Conservation (phyloP, 2,113 vertebrate genomes). For the Columba livia region DNA sequence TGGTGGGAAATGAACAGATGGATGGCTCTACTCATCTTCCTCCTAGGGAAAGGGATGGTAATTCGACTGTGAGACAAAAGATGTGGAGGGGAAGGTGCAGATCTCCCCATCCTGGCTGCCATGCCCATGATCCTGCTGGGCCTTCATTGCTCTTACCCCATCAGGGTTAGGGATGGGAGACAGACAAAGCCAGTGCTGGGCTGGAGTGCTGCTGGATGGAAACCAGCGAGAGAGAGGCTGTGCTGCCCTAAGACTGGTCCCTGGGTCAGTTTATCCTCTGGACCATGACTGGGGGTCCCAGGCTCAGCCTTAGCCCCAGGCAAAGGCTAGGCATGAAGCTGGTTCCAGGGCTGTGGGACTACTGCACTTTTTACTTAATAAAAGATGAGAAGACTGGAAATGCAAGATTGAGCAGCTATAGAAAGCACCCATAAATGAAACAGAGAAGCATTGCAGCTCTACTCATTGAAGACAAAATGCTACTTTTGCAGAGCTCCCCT, state of each 20-base stretch:
- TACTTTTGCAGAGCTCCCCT: background rate
- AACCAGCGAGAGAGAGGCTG: rapidly evolving
- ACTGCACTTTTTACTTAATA: background rate
- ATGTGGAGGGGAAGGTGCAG: background rate
- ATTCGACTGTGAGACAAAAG: background rate
- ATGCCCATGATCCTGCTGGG: background rate
- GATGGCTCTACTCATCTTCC: background rate
- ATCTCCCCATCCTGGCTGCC: background rate
- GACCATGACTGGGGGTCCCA: background rate
- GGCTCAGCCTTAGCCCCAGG: background rate
- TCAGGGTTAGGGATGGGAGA: background rate
- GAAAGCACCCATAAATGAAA: background rate
- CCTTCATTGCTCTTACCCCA: background rate
- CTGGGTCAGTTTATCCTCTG: background rate
- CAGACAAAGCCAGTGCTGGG: background rate
- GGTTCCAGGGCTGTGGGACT: background rate
- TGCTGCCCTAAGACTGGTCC: background rate
- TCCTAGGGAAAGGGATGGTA: background rate
- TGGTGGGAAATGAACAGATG: conserved; percentile 42
- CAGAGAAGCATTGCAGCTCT: background rate
- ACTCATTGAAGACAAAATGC: background rate
- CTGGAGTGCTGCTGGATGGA: background rate
- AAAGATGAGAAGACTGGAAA: background rate
- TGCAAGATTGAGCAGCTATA: background rate
- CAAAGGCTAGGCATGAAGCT: background rate